Evolutionary conservation across 2,888 invertebrate genomes (phyloP), one percentile per base, ranked within the genome.

Genomic region (Drosophila prostipennis): DNA sequence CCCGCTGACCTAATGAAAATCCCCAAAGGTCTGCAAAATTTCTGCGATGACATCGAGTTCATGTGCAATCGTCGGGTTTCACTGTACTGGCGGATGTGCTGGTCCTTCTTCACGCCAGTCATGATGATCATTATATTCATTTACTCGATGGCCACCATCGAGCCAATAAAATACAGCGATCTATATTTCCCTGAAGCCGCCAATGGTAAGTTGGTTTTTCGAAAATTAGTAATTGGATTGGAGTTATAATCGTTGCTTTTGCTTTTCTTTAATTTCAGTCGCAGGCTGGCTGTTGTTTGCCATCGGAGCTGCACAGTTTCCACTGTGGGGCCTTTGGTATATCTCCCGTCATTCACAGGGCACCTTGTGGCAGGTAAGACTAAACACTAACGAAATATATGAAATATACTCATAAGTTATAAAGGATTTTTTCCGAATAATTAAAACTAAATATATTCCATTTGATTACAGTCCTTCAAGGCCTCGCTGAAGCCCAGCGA

Each of bases 51-150:
- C 86, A 92, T 96, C 42, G 95, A 96, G 88, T 97, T 95, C 89
- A 97, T 97, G 96, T 91, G 95, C 78, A 94, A 94, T 23, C 93
- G 92, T 16, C 94, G 93, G 87, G 95, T 90, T 0, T 93, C 94
- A 0, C 75, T 94, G 11, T 97, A 96, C 89, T 97, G 96, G 96
- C 93, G 96, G 51, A 65, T 95, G 23, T 96, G 96, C 74, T 97
- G 97, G 97, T 93, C 94, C 0, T 57, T 96, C 39, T 92, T 96
- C 54, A 95, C 95, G 7, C 97, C 96, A 0, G 88, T 93, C 0
- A 92, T 95, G 76, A 94, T 96, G 93, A 91, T 94, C 7, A 89
- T 94, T 1, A 96, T 96, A 42, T 94, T 96, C 78, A 79, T 95
- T 3, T 96, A 96, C 87, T 95, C 95, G 1, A 91, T 96, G 53